Conservation (phyloP, 2,113 vertebrate species). For the Trogon surrucura region DNA sequence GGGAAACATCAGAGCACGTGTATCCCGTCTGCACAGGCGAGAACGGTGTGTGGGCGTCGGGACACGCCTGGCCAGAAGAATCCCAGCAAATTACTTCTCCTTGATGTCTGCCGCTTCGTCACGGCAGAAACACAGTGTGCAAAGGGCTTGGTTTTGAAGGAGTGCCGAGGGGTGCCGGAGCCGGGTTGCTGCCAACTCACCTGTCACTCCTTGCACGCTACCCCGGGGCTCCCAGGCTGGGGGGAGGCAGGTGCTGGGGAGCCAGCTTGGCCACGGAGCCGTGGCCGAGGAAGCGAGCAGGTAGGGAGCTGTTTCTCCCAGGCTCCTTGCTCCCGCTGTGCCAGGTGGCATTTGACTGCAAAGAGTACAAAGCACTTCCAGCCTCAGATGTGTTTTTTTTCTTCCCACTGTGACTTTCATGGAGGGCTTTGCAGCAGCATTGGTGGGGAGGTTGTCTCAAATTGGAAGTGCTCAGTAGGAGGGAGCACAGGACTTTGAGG, state of each 20-base stretch:
- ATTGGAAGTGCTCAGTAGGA: rapidly evolving
- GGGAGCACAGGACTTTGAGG: neutral
- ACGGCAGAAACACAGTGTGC: conserved; percentile 21
- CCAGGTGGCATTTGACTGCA: neutral
- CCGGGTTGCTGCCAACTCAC: conserved; percentile 52
- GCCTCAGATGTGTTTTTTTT: neutral
- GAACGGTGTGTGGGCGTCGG: neutral
- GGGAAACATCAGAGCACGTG: conserved; percentile 64
- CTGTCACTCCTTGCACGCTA: conserved; percentile 47
- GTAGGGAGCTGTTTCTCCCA: neutral
- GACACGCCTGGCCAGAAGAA: conserved; percentile 63
- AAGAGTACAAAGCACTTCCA: neutral
- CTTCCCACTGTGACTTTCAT: neutral
- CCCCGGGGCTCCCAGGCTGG: neutral
- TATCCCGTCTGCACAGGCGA: neutral
- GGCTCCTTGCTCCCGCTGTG: neutral
- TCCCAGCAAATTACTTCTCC: conserved; percentile 63
- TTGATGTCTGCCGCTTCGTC: conserved; percentile 61
- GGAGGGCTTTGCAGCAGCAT: neutral
- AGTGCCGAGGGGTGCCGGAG: neutral
- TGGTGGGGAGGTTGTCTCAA: rapidly evolving
- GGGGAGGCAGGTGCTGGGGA: conserved; percentile 42
- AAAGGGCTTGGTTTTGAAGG: conserved; percentile 59
- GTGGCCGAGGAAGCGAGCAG: neutral
- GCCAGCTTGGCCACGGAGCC: rapidly evolving